Evolutionary conservation across 35 echinoderm and acorn worm species (phyloP).

Genomic region (Anneissia japonica): DNA sequence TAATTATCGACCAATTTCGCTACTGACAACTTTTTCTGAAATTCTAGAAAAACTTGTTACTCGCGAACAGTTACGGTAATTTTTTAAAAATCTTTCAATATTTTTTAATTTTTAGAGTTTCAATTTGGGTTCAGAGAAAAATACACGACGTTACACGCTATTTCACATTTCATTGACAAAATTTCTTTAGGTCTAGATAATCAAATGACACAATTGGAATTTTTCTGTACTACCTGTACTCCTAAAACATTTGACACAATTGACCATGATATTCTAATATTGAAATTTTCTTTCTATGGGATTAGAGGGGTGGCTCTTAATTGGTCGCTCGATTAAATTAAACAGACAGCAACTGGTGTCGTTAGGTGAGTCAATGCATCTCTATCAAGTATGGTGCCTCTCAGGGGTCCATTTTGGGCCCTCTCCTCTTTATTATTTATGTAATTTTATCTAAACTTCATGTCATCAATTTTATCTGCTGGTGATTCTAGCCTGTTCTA

Average conservation of each 20-base stretch:
- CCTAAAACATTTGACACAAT: conserved; percentile 5
- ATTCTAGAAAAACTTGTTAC: conserved; percentile 7
- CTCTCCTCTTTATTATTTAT: conserved; percentile 17
- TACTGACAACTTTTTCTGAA: background rate
- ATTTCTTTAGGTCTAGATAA: background rate
- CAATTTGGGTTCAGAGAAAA: conserved; percentile 10
- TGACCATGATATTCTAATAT: background rate
- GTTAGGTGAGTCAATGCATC: background rate
- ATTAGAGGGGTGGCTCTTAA: conserved; percentile 11
- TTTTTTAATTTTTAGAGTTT: background rate
- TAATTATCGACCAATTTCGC: background rate
- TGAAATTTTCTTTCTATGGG: background rate
- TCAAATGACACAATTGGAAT: conserved; percentile 12
- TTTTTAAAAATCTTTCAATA: background rate
- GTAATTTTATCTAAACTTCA: background rate
- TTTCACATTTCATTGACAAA: background rate
- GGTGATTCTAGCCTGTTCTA: conserved; percentile 12
- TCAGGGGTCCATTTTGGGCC: conserved; percentile 21
- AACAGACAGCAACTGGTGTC: background rate
- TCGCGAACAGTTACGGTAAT: background rate
- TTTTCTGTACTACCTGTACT: conserved; percentile 17
- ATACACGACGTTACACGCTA: background rate
- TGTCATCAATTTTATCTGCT: conserved; percentile 7
- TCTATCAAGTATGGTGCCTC: background rate
- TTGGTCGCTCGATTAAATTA: background rate